Base-by-base conservation (phyloP, 2,797 vertebrate genomes). In the Margarornis squamiger region DNA sequence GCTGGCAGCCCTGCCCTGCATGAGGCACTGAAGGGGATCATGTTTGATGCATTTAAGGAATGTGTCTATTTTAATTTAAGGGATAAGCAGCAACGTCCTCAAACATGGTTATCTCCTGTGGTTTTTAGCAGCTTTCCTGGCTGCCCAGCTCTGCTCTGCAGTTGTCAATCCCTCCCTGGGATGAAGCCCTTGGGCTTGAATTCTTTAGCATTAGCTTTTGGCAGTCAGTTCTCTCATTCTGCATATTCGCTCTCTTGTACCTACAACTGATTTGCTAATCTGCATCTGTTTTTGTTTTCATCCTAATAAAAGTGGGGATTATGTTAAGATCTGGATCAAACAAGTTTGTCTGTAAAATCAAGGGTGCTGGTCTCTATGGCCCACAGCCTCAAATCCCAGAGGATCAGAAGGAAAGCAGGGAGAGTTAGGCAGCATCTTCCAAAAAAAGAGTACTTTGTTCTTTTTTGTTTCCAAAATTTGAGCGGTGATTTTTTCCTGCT, bases 211-310 rank as follows among this genome's bases (percentile, higher is more conserved):
- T 94, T 88, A 77, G 30, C 6, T 2, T 87, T 94, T 95, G 90
- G 91, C 94, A 94, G 86, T 34, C 3, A 0, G 15, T 59, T 86
- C 77, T 62, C 45, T 76, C n/a, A 11, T 45, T 85, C 79, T 72
- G 55, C 3, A 0, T 39, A 45, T 77, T 90, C 3, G 1, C 22
- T 48, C 41, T 57, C 80, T 85, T 82, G 77, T 92, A 86, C 90
- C 86, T 92, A 92, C 74, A 93, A 84, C 26, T 15, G 61, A 67
- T 87, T 83, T 88, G 41, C 71, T 87, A 86, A 94, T 90, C 90
- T 92, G 86, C 96, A 94, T 88, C 92, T 96, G 92, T 12, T 95
- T 96, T 95, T 90, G 80, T 67, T 96, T 95, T 90, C 49, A 61
- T 65, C 61, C 86, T 67, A 89, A 80, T 93, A 85, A 85, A 88